These are phyloP conservation scores for silkworm (Bombyx mori) DNA, from an alignment of 1,140 invertebrate genomes.

Conservation along the genomic window ASM3026992v2 NC_085123.1:14745001-14745500, in stretches of 20 bases:
- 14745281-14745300: too few species aligned
- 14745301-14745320: too few species aligned
- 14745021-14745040: background rate
- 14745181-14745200: background rate
- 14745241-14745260: background rate
- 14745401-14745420: too few species aligned
- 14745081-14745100: conserved; percentile 18
- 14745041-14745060: conserved; percentile 11
- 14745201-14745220: too few species aligned
- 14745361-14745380: too few species aligned
- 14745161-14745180: conserved; percentile 4
- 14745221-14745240: background rate
- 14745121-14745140: conserved; percentile 21
- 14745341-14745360: too few species aligned
- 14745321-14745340: too few species aligned
- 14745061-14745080: conserved; percentile 20
- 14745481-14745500: too few species aligned
- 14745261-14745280: background rate
- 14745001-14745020: background rate
- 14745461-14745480: too few species aligned
- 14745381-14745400: too few species aligned
- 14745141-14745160: background rate
- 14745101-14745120: conserved; percentile 18
- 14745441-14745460: too few species aligned
- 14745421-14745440: too few species aligned